Evolutionary conservation across 2,797 vertebrate genomes (phyloP), one percentile per base, ranked within the genome.

Genomic region (Neomorphus geoffroyi): DNA sequence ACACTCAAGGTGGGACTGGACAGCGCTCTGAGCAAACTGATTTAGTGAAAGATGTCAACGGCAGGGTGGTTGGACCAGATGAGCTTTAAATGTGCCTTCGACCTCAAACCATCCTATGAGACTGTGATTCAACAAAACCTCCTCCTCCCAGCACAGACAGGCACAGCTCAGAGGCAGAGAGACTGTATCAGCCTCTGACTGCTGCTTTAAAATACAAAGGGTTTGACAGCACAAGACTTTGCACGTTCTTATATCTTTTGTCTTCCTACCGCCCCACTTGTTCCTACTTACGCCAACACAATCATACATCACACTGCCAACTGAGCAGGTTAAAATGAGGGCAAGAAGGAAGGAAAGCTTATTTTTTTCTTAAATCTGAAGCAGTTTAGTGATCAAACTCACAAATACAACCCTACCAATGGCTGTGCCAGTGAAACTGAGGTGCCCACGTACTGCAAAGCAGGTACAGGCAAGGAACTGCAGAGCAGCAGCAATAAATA

Each of bases 1-100:
- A 33, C 12, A 18, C 5, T 35, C 70, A 11, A 50, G 39, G 64
- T 5, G 57, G 32, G 41, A 48, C 0, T 67, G 77, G 61, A 50
- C 0, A 0, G 24, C 50, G 23, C 23, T 6, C 24, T 64, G 39
- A 67, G 66, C 18, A 37, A 24, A 15, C 30, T 46, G 21, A 2
- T 21, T 19, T 3, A 4, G 7, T 8, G 2, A 33, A 18, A 61
- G 56, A 10, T 5, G 3, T 18, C 14, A 7, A 2, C 0, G 2
- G 43, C 8, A 16, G 21, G 18, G 26, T 18, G 22, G 5, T 18
- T 78, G 77, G 18, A 30, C 28, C 6, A 3, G 35, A 6, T 14
- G 50, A 2, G 7, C 10, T 60, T 35, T 3, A 11, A 19, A 11
- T 11, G 16, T 39, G 17, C 57, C 67, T 50, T 71, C 33, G 54